Percentiles rank a stretch among this genome's conserved stretches.
phyloP scores from a whole-genome alignment of 2,888 invertebrate species.

The Hydropsyche betteni region DNA sequence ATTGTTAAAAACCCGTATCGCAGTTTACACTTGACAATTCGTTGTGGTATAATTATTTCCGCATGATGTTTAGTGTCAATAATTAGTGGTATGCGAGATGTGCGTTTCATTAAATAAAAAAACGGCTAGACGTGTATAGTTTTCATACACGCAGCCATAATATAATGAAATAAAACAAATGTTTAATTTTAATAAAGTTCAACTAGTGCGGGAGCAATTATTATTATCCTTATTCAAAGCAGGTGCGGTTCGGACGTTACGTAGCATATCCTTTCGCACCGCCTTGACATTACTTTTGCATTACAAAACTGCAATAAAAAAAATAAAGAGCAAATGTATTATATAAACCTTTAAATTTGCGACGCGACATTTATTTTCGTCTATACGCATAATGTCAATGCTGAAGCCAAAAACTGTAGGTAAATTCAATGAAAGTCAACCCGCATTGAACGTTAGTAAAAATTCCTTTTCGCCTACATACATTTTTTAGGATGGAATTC shows the following conservation, averaged over 20 bases:
- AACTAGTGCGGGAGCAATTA: too few species aligned
- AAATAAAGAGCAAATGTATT: neutral
- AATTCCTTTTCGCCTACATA: neutral
- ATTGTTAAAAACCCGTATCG: slow-evolving; percentile 4
- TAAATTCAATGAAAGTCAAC: neutral
- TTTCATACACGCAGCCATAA: too few species aligned
- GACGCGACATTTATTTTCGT: neutral
- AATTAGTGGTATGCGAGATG: too few species aligned
- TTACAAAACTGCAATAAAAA: slow-evolving; percentile 1
- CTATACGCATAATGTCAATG: slow-evolving; percentile 8
- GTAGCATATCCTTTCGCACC: slow-evolving; percentile 15
- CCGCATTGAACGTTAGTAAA: neutral
- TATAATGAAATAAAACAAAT: too few species aligned
- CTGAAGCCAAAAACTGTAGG: neutral
- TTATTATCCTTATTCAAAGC: slow-evolving; percentile 19
- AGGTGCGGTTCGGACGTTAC: slow-evolving; percentile 5
- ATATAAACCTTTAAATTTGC: neutral
- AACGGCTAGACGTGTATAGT: too few species aligned
- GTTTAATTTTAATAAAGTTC: too few species aligned
- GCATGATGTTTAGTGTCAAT: too few species aligned
- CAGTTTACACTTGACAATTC: slow-evolving; percentile 11
- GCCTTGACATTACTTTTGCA: slow-evolving; percentile 25
- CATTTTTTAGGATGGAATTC: too few species aligned
- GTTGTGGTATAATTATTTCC: too few species aligned
- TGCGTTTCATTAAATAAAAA: too few species aligned